Base-by-base conservation (phyloP, 1,140 invertebrate species). In the Proctacanthus coquilletti region DNA sequence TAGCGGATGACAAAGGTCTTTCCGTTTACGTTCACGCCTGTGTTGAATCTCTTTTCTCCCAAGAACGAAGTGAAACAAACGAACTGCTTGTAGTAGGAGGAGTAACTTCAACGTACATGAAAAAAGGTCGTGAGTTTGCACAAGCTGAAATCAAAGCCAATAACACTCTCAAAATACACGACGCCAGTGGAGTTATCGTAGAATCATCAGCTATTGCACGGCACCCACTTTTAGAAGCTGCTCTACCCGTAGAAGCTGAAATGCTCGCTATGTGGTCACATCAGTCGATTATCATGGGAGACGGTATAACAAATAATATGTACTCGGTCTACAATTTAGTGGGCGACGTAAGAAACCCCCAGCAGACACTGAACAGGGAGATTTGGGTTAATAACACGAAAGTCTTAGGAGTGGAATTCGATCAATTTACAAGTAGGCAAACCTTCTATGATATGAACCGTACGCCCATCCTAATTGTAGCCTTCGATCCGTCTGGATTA, bases 161-260 rank as follows among this genome's bases (percentile, higher is more conserved):
- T 50, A 82, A 81, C 17, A 82, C 80, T 8, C 65, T 84, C n/a
- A 63, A 74, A 13, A 65, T 82, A 15, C 70, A 69, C 38, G 68
- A 77, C 4, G 72, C 78, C 2, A 77, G 75, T 56, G 72, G 73
- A 11, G 77, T 76, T n/a, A 66, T 71, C 45, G 66, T 82, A 21
- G 65, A 78, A 46, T 79, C 78, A 38, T 74, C 80, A 1, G 80
- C 82, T 3, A 75, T 79, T 6, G 79, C 83, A 2, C 75, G 84
- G 30, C 87, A 93, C 64, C 86, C 86, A 0, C 59, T 92, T 3
- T 63, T 93, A 19, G 82, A 91, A 63, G 79, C 84, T 1, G 77
- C 84, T 3, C 65, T 93, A 45, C 84, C 86, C 2, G 83, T 92
- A 2, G 88, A 92, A 64, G 82, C 87, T 10, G 86, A 91, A 65